Percentiles rank a stretch among this genome's conserved stretches.
These are phyloP conservation scores for Darevskia nairensis DNA, from an alignment of 2,797 vertebrate species.

Conservation along the genomic window DNA sequence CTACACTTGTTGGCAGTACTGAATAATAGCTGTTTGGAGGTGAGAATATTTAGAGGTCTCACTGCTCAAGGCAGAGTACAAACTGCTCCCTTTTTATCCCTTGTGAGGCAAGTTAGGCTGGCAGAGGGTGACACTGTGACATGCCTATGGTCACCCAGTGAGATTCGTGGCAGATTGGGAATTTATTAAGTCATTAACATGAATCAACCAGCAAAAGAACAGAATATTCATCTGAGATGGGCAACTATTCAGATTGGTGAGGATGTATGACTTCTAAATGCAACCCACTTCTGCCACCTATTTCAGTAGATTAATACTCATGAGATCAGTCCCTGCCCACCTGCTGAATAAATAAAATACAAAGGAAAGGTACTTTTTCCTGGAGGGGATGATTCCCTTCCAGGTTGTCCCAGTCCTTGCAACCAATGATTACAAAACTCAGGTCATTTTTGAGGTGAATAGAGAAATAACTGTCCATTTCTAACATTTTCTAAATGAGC, in stretches of 20 bases:
- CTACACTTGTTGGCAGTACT: not conserved
- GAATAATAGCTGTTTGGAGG: not conserved
- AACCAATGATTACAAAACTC: not conserved
- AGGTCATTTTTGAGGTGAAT: not conserved
- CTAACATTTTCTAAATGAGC: not conserved
- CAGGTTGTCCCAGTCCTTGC: not conserved
- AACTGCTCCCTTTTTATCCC: too few relatives aligned
- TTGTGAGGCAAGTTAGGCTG: too few relatives aligned
- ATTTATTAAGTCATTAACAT: conserved; percentile 29
- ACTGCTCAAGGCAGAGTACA: not conserved
- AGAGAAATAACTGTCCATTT: not conserved
- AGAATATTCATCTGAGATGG: conserved; percentile 26
- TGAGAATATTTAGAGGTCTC: not conserved
- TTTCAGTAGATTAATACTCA: not conserved
- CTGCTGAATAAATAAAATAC: too few relatives aligned
- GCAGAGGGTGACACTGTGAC: too few relatives aligned
- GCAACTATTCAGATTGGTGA: not conserved
- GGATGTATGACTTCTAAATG: not conserved
- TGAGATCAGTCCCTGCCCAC: too few relatives aligned
- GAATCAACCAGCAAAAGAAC: conserved; percentile 41
- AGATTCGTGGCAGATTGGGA: too few relatives aligned
- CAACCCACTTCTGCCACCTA: not conserved
- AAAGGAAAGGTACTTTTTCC: too few relatives aligned
- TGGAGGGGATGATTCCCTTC: too few relatives aligned
- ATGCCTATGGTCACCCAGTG: too few relatives aligned